These are phyloP conservation scores for Datnioides undecimradiatus DNA, from an alignment of 2,113 vertebrate genomes.

Conservation along the genomic window DNA sequence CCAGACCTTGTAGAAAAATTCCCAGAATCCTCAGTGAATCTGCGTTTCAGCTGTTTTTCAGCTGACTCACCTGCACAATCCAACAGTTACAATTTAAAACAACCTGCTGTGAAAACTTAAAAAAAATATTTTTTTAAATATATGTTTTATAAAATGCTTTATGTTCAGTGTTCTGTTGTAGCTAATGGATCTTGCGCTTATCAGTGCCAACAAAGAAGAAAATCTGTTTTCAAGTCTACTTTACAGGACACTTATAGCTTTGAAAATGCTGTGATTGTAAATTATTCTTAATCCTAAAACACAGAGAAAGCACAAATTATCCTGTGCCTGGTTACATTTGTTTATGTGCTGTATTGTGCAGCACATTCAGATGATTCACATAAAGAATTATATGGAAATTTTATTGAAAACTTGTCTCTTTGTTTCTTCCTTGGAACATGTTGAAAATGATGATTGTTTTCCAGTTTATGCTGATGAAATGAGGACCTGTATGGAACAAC, in stretches of 20 bases:
- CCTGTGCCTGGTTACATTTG: conserved; percentile 11
- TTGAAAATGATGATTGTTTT: background rate
- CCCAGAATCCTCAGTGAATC: background rate
- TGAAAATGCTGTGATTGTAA: conserved; percentile 67
- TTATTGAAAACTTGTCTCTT: conserved; percentile 3
- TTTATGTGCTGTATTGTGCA: conserved; percentile 2
- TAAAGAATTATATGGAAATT: conserved; percentile 42
- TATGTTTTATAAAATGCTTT: conserved; percentile 43
- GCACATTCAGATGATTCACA: conserved; percentile 47
- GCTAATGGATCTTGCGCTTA: background rate
- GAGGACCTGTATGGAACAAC: background rate
- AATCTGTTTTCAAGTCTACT: background rate
- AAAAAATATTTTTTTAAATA: conserved; percentile 50
- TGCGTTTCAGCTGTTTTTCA: conserved; percentile 17
- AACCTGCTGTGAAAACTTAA: conserved; percentile 50
- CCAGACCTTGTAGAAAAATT: background rate
- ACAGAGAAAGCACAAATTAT: conserved; percentile 26
- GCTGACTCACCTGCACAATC: conserved; percentile 23
- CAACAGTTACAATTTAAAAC: conserved; percentile 1
- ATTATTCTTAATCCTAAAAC: conserved; percentile 37
- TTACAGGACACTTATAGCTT: conserved; percentile 21
- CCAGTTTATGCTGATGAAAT: background rate
- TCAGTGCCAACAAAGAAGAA: background rate
- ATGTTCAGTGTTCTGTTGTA: background rate
- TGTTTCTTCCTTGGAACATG: background rate